Evolutionary conservation across 1,140 invertebrate species (phyloP).

Genomic region (Oryctes rhinoceros): DNA sequence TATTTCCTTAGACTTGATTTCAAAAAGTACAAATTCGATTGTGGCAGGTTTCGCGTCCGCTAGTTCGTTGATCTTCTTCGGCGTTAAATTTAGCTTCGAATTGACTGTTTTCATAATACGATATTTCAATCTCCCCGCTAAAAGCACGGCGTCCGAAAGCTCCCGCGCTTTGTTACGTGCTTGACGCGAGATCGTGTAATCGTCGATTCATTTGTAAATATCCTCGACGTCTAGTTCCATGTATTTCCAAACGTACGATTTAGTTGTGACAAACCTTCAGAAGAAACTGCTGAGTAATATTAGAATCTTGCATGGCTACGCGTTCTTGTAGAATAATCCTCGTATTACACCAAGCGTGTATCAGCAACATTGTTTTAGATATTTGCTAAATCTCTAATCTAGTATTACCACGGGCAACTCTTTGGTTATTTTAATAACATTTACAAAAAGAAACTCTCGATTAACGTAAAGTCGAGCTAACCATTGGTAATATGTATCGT

Average conservation of each 20-base stretch:
- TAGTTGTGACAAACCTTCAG: constrained; percentile 10
- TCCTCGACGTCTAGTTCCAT: constrained; percentile 57
- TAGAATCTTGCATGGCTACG: background rate
- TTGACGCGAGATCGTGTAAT: constrained; percentile 68
- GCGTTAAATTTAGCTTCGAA: constrained; percentile 68
- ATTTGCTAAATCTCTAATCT: too few relatives aligned
- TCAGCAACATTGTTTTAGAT: too few relatives aligned
- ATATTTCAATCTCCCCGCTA: constrained; percentile 78
- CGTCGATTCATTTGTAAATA: constrained; percentile 72
- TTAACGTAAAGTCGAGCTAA: too few relatives aligned
- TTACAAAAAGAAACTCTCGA: too few relatives aligned
- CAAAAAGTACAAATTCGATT: constrained; percentile 71
- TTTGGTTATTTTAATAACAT: too few relatives aligned
- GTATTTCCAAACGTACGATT: constrained; percentile 11
- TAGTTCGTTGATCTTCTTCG: constrained; percentile 68
- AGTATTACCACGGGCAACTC: too few relatives aligned
- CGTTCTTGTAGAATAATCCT: too few relatives aligned
- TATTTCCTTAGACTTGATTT: constrained; percentile 60
- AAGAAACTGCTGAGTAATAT: background rate
- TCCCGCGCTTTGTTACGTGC: constrained; percentile 75
- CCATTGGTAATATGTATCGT: too few relatives aligned
- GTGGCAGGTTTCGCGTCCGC: constrained; percentile 68
- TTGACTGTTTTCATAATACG: constrained; percentile 77
- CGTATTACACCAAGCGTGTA: too few relatives aligned
- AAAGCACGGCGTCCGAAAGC: constrained; percentile 77